Conservation (phyloP, 2,113 vertebrate species). For the Cromileptes altivelis region DNA sequence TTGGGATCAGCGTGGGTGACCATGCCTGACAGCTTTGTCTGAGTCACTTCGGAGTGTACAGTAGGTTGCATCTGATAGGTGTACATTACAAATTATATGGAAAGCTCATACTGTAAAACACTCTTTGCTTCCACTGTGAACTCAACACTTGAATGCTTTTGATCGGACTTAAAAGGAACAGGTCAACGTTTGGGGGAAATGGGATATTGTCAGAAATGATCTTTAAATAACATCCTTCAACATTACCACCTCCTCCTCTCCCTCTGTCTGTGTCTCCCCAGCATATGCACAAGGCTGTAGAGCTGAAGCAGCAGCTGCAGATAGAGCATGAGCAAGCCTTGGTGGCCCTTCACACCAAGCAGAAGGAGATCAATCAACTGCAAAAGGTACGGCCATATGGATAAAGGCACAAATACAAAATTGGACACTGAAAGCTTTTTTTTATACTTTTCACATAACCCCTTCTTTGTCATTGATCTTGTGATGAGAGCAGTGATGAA, state of each 20-base stretch:
- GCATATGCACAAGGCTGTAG: conserved; percentile 93
- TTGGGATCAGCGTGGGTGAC: conserved; percentile 38
- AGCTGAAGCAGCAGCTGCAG: conserved; percentile 93
- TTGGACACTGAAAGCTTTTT: background rate
- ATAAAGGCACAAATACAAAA: conserved; percentile 4
- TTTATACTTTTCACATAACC: background rate
- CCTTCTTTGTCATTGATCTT: conserved; percentile 11
- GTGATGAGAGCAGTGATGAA: conserved; percentile 8
- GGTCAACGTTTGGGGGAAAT: background rate
- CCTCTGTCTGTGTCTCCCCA: conserved; percentile 66
- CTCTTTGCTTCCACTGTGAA: background rate
- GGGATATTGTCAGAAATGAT: conserved; percentile 21
- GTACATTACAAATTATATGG: conserved; percentile 1
- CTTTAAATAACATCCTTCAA: conserved; percentile 19
- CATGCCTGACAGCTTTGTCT: conserved; percentile 39
- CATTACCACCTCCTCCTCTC: background rate
- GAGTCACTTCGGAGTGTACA: conserved; percentile 38
- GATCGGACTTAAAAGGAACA: background rate
- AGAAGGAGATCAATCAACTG: conserved; percentile 93
- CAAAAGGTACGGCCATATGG: conserved; percentile 87
- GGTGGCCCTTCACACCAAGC: conserved; percentile 92
- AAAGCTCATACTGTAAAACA: background rate
- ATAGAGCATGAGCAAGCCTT: conserved; percentile 95
- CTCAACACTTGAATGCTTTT: background rate
- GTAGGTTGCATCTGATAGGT: conserved; percentile 10